These are phyloP conservation scores for Platyscapa corneri DNA, from an alignment of 1,140 invertebrate genomes.

Conservation along the genomic window DNA sequence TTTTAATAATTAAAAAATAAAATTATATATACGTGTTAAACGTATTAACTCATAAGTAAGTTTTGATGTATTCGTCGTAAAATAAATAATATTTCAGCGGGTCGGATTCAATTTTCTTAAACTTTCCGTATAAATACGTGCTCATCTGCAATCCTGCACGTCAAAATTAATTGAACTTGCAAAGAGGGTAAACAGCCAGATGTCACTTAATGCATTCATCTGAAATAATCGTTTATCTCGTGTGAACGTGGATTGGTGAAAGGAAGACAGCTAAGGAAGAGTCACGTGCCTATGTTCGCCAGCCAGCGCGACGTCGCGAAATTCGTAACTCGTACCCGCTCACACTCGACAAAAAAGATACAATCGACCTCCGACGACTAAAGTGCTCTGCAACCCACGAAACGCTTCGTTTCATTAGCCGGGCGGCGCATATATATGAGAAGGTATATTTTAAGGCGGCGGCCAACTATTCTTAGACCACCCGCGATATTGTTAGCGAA, in stretches of 20 bases:
- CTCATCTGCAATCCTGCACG: not conserved
- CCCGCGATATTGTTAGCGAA: constrained; percentile 54
- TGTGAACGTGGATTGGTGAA: not conserved
- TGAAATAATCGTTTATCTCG: not conserved
- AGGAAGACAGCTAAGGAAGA: not conserved
- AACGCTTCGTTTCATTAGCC: constrained; percentile 6
- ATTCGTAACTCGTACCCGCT: not conserved
- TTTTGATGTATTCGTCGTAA: no score
- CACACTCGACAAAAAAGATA: not conserved
- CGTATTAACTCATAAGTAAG: no score
- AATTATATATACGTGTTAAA: no score
- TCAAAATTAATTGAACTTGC: not conserved
- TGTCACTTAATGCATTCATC: not conserved
- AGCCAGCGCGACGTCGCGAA: constrained; percentile 37
- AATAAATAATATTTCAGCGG: not conserved
- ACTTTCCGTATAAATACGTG: no score
- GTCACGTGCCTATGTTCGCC: constrained; percentile 18
- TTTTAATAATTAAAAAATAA: no score
- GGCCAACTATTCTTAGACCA: constrained; percentile 54
- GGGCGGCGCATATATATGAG: constrained; percentile 37
- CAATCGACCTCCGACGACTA: constrained; percentile 7
- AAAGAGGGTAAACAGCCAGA: not conserved
- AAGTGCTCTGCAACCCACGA: not conserved
- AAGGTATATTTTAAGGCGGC: constrained; percentile 54
- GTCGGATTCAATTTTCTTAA: not conserved